Evolutionary conservation across 2,888 invertebrate genomes (phyloP).

Genomic region (Nemotelus pantherinus): DNA sequence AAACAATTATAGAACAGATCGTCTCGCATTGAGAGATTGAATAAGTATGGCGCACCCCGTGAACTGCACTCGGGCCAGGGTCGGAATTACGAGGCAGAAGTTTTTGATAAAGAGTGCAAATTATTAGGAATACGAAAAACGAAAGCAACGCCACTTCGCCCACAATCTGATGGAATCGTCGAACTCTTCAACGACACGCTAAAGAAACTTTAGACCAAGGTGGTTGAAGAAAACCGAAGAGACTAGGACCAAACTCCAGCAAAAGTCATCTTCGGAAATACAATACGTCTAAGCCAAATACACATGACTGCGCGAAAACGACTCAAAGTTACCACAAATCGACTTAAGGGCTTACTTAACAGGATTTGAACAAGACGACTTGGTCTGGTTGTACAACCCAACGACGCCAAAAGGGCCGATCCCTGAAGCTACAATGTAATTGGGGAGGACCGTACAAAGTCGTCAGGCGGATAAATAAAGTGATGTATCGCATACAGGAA

Average conservation of each 20-base stretch:
- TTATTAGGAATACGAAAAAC: constrained; percentile 51
- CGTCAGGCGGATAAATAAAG: background rate
- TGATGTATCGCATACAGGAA: background rate
- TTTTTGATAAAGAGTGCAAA: constrained; percentile 10
- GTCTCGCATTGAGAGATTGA: constrained; percentile 28
- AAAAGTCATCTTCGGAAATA: background rate
- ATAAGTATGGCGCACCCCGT: constrained; percentile 36
- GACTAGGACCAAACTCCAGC: background rate
- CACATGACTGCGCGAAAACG: too few relatives aligned
- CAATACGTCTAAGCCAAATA: background rate
- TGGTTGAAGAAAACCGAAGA: background rate
- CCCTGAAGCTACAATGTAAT: background rate
- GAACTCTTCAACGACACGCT: constrained; percentile 18
- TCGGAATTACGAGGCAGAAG: constrained; percentile 11
- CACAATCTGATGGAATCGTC: constrained; percentile 56
- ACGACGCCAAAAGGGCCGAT: background rate
- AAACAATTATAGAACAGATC: constrained; percentile 33
- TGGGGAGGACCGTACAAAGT: background rate
- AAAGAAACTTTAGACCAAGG: background rate
- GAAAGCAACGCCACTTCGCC: constrained; percentile 54
- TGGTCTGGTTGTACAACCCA: background rate
- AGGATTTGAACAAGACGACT: background rate
- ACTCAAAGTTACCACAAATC: background rate
- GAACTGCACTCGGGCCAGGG: constrained; percentile 37
- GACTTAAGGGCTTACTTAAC: background rate